Base-by-base conservation (phyloP, 2,797 vertebrate species). In the Acanthis flammea region DNA sequence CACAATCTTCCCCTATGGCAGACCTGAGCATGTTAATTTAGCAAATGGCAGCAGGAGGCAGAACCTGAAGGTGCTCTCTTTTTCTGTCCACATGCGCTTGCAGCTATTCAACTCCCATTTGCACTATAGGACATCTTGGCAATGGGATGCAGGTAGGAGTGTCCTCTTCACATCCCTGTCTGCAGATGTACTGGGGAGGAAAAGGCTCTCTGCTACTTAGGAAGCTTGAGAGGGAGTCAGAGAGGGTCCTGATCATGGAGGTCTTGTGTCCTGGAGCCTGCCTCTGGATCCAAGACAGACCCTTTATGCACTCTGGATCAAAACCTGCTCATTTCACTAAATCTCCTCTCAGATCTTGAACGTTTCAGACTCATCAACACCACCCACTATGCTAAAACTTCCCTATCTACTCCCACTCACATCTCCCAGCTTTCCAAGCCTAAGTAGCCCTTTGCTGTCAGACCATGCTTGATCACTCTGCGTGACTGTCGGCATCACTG, bases 101-200 rank as follows among this genome's bases (percentile, higher is more conserved):
- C 19, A 75, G 31, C 33, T 61, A 18, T 23, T 63, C 25, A 17
- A 0, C 35, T 66, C 25, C 27, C 0, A 0, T 42, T 82, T 21
- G 17, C 13, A 4, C 7, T 22, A 3, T 0, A 14, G n/a, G n/a
- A 54, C 23, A 33, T 31, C 21, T 28, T 47, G 47, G 70, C 37
- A 41, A 44, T 7, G 12, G 21, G 47, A 13, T n/a, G 30, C 33
- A 63, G 55, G 58, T 39, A 73, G 44, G 9, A 16, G 12, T 41
- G 39, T 37, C 28, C 24, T 42, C 68, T 79, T n/a, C 51, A 42
- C 41, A 70, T 17, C 33, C 10, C 41, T 55, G 41, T 30, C 41
- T 71, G 63, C 58, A 78, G 30, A 27, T 12, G 19, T 16, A 12
- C 41, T 18, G 18, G 9, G 21, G 23, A 65, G 51, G 23, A 62